phyloP scores from a whole-genome alignment of 2,888 invertebrate species.

The Nematopogon swammerdamellus region DNA sequence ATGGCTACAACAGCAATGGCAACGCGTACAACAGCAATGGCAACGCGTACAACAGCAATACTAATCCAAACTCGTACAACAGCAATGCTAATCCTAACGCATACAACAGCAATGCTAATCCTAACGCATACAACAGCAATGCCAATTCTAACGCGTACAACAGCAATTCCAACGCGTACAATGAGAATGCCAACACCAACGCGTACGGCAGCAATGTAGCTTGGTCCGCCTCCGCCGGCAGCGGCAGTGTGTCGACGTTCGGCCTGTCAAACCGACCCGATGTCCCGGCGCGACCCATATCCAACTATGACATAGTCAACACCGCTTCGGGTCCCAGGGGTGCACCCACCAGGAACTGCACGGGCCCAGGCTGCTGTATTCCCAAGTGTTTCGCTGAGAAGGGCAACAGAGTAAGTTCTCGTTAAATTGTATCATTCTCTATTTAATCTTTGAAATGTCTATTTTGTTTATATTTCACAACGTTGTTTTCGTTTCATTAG shows the following conservation, averaged over 20 bases:
- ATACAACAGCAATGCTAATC: background rate
- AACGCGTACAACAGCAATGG: background rate
- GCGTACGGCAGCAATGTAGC: slow-evolving; percentile 4
- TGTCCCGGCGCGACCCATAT: slow-evolving; percentile 19
- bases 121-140: background rate
- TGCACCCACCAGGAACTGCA: slow-evolving; percentile 56
- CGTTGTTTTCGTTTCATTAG: background rate
- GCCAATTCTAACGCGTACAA: too few species aligned
- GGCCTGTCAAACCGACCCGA: slow-evolving; percentile 17
- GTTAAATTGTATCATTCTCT: slow-evolving; percentile 1
- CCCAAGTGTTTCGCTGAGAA: slow-evolving; percentile 90
- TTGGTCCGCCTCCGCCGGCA: slow-evolving; percentile 20
- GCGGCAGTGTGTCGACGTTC: slow-evolving; percentile 8
- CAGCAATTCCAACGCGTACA: too few species aligned
- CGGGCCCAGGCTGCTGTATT: slow-evolving; percentile 66
- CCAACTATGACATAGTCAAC: slow-evolving; percentile 28
- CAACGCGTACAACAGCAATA: background rate
- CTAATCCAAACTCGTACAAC: background rate
- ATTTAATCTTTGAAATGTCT: background rate
- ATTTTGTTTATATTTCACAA: background rate
- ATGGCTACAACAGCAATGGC: background rate
- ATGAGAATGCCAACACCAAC: slow-evolving; percentile 3
- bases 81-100: background rate
- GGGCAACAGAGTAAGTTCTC: slow-evolving; percentile 65
- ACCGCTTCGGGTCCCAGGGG: slow-evolving; percentile 19